Base-by-base conservation (phyloP, 2,888 invertebrate genomes). In the Drosophila emarginata region DNA sequence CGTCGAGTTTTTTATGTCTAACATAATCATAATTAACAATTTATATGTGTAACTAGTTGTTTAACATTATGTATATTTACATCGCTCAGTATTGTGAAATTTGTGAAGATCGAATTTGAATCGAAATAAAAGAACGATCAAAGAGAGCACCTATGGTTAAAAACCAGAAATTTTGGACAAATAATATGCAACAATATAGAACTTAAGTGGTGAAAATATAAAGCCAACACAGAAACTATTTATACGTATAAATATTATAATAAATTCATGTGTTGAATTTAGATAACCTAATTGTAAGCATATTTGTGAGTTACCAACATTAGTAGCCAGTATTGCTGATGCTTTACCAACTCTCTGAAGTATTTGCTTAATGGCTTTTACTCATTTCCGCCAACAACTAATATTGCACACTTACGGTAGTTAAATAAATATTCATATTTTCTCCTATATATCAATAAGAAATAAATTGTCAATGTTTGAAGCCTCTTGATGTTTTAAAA, bases 401-500 rank as follows among this genome's bases (percentile, higher is more conserved):
- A 18, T 11, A 18, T 11, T 18, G 18, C 11, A 18, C 7, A 18
- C 18, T 11, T 18, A 18, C 18, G 1, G 11, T 45, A 45, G 45
- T 18, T 45, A 7, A 21, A 21, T 1, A 21, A 21, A 39, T 39
- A 39, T 39, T 14, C 14, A 14, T 14, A 39, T 14, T 14, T 39
- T 39, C 6, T 14, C 68, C 61, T 68, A 40, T 39, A 54, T 62
- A 70, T 54, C 37, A 54, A 54, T 18, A 18, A 23, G 40, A 56
- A 45, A 52, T 54, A 64, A 77, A 72, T 61, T 61, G 40, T 69
- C 57, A 71, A 79, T 85, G 80, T 88, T 88, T 86, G 65, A 75
- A 86, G 67, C 60, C 66, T 81, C 87, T 81, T 86, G 88, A 83
- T 88, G 81, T 81, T 87, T 76, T 79, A 78, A 68, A 61, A 71